These are phyloP conservation scores for Eutolmus rufibarbis DNA, from an alignment of 2,888 invertebrate species.

Conservation along the genomic window DNA sequence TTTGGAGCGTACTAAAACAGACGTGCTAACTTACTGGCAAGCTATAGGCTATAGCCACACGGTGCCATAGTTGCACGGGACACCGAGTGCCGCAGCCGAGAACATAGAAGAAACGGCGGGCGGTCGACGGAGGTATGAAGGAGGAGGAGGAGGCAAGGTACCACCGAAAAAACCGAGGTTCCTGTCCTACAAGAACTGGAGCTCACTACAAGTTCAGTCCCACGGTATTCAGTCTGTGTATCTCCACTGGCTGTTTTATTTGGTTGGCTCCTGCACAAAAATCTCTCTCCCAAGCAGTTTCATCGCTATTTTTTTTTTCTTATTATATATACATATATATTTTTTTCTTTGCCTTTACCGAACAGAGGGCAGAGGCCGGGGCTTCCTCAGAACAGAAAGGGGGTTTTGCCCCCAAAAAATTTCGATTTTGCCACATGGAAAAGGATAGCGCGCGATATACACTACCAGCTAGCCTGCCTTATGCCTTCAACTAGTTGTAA, in stretches of 20 bases:
- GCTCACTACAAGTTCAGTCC: slow-evolving; percentile 20
- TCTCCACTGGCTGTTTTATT: slow-evolving; percentile 38
- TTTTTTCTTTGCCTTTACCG: not conserved
- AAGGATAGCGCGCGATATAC: slow-evolving; percentile 35
- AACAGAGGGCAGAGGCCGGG: not conserved
- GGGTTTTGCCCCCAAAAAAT: slow-evolving; percentile 6
- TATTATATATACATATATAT: not conserved
- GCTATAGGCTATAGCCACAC: slow-evolving; percentile 2
- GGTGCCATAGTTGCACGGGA: slow-evolving; percentile 1
- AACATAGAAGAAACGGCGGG: not conserved
- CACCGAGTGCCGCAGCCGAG: not conserved
- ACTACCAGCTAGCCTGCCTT: not conserved
- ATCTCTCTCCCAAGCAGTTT: slow-evolving; percentile 10
- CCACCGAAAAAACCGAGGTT: slow-evolving; percentile 28
- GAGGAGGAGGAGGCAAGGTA: not conserved
- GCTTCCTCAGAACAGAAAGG: not conserved
- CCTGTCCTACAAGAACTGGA: slow-evolving; percentile 24
- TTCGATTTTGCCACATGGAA: slow-evolving; percentile 38
- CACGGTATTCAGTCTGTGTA: slow-evolving; percentile 28
- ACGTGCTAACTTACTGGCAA: slow-evolving; percentile 26
- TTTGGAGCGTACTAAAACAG: slow-evolving; percentile 7
- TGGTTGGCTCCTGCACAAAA: slow-evolving; percentile 26
- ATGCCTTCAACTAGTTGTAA: slow-evolving; percentile 38
- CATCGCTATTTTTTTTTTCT: not conserved
- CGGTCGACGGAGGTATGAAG: not conserved